Conservation (phyloP, 2,888 invertebrate species). For the Alviniconcha strummeri region DNA sequence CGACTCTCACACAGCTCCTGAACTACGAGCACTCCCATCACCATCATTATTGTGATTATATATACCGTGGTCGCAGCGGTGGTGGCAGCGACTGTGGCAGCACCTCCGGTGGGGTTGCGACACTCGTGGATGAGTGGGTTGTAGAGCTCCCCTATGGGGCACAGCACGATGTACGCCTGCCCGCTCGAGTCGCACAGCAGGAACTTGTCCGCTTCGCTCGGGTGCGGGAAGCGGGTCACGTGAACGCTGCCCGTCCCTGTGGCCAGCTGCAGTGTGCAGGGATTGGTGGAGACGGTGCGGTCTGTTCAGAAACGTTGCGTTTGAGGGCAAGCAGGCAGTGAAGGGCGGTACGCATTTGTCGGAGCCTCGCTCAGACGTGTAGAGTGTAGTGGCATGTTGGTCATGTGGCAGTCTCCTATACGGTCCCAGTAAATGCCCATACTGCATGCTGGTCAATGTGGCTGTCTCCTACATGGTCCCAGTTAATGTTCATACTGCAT, state of each 20-base stretch:
- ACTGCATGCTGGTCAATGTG: neutral
- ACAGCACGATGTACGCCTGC: constrained; percentile 54
- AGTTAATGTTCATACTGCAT: constrained; percentile 27
- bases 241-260: constrained; percentile 10
- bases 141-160: constrained; percentile 39
- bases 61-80: neutral
- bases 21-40: no score
- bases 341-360: no score
- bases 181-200: constrained; percentile 54
- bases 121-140: constrained; percentile 29
- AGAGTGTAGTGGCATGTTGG: no score
- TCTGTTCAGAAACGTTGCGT: neutral
- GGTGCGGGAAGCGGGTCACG: constrained; percentile 51
- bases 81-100: neutral
- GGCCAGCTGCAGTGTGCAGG: constrained; percentile 28
- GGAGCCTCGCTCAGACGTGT: no score
- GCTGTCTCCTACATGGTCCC: constrained; percentile 17
- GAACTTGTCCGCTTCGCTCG: constrained; percentile 51
- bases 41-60: neutral
- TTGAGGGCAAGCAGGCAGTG: no score
- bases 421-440: no score
- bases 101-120: neutral
- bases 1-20: no score
- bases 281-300: constrained; percentile 30
- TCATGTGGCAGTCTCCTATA: no score